Percentiles rank a stretch among this genome's conserved stretches.
Evolutionary conservation across 2,888 invertebrate species (phyloP).

Genomic region (Lasioglossum calceatum): DNA sequence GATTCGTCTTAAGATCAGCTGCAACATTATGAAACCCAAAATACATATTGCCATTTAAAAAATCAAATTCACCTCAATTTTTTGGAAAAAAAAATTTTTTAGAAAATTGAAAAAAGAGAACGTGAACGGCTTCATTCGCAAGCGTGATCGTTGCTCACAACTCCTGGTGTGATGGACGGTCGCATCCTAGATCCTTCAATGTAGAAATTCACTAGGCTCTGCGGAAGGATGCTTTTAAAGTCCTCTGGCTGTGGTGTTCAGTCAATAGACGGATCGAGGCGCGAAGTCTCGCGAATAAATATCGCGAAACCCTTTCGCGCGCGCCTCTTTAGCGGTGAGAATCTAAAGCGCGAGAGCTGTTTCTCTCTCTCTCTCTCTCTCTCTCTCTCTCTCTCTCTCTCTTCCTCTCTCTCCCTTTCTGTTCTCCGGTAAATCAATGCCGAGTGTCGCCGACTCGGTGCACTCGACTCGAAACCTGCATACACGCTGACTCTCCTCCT

Average conservation of each 20-base stretch:
- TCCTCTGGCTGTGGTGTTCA: neutral
- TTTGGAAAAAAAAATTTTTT: no score
- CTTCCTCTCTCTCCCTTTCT: neutral
- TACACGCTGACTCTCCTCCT: conserved; percentile 6
- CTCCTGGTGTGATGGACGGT: neutral
- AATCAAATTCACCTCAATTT: no score
- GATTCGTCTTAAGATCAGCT: no score
- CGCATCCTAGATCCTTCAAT: neutral
- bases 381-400: neutral
- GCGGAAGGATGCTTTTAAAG: neutral
- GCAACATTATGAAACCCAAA: no score
- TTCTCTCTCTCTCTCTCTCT: neutral
- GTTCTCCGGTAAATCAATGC: conserved; percentile 50
- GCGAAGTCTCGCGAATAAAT: conserved; percentile 7
- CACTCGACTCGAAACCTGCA: conserved; percentile 20
- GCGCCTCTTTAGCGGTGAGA: conserved; percentile 1
- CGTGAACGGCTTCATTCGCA: neutral
- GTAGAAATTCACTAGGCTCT: neutral
- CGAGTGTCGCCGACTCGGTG: conserved; percentile 23
- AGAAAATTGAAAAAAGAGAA: neutral
- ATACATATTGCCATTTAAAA: no score
- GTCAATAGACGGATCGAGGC: conserved; percentile 4
- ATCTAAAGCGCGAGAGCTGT: neutral
- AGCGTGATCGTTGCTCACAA: neutral
- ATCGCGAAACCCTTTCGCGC: conserved; percentile 18